Evolutionary conservation across 2,113 vertebrate genomes (phyloP), one percentile per base, ranked within the genome.

Genomic region (Dendrocopos noguchii): DNA sequence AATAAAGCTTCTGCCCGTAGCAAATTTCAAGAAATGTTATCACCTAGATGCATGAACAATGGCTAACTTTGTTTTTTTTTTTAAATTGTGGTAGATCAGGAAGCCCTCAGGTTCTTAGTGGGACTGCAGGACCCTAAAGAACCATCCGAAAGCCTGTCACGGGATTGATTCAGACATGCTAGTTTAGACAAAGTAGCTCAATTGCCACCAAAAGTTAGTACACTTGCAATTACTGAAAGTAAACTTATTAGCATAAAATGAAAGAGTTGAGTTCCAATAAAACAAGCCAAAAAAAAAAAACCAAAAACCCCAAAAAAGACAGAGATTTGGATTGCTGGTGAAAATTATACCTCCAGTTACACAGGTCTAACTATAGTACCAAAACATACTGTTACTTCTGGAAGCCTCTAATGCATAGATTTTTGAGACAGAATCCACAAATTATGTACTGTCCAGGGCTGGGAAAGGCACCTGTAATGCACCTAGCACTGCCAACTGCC

Each of bases 21-120:
- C 5, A 1, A 88, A 95, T 78, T 70, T 85, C 79, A 88, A 75
- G 79, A 95, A 94, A 89, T 10, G 8, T 27, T 84, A 67, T 76
- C 74, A 76, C 78, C 77, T 81, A 95, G 94, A 91, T 59, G 56
- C 88, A 88, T 29, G 75, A 70, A 90, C 59, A 89, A 90, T 84
- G 46, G 78, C 71, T 91, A 57, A 84, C 84, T 81, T 72, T 74
- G 24, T n/a, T 59, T 63, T 18, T 80, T 77, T 81, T 84, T 80
- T 70, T 22, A 12, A 61, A 81, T 20, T 7, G n/a, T 28, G 4
- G 4, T 60, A 90, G 25, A 56, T 34, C 24, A 70, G 65, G 71
- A 88, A 85, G 47, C 15, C 15, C 42, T 57, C 46, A 46, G 16
- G 47, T 65, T 73, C 63, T 64, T 36, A 31, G 13, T 4, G 7